A percentile compares a stretch with the other conserved stretches of the same genome.
phyloP scores from a whole-genome alignment of 2,113 vertebrate species.

The Mormyrus lacerda region DNA sequence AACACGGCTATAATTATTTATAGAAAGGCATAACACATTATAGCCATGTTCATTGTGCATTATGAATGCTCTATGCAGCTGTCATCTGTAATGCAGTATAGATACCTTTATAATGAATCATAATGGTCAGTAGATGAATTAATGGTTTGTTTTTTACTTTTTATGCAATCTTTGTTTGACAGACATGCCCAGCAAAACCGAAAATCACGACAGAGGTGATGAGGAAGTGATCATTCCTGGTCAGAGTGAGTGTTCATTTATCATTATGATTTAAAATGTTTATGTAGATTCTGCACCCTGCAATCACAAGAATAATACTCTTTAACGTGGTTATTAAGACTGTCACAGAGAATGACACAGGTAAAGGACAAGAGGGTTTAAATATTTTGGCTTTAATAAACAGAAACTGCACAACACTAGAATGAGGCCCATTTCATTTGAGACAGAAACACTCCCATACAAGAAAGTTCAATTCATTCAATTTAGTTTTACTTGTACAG shows the following conservation, averaged over 20 bases:
- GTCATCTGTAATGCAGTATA: background rate
- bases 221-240: conserved; percentile 5
- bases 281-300: background rate
- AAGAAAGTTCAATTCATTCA: too few relatives aligned
- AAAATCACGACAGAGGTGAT: conserved; percentile 23
- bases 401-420: background rate
- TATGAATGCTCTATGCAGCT: background rate
- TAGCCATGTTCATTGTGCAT: background rate
- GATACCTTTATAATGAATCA: background rate
- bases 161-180: conserved; percentile 14
- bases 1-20: background rate
- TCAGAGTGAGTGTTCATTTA: conserved; percentile 41
- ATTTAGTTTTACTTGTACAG: too few relatives aligned
- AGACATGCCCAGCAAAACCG: conserved; percentile 35
- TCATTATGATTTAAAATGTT: background rate
- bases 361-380: background rate
- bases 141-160: background rate
- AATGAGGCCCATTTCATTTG: background rate
- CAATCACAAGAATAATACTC: background rate
- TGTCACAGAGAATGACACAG: background rate
- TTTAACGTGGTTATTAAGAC: background rate
- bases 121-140: background rate
- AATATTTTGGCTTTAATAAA: background rate
- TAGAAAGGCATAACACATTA: background rate
- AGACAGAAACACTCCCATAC: background rate